Evolutionary conservation across 2,113 vertebrate species (phyloP), one percentile per base, ranked within the genome.

Genomic region (Sterrhoptilus dennistouni): DNA sequence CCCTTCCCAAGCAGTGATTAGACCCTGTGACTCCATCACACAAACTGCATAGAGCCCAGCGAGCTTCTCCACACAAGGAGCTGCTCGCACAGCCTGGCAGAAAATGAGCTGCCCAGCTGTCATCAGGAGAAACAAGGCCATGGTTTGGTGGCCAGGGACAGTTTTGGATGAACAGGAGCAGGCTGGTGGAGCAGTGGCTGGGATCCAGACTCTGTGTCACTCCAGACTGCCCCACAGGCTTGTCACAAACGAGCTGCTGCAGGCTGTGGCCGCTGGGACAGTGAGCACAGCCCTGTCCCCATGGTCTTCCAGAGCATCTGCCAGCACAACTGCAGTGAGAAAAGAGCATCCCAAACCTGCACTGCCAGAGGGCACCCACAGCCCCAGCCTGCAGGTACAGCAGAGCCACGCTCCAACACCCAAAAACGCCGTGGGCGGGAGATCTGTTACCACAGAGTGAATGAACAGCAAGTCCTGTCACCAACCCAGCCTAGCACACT

Each of bases 161-260:
- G 36, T 12, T 40, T 6, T 1, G 21, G 57, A 35, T 10, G 31
- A 42, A 21, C 1, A 63, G 69, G 38, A 84, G 36, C 7, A 12
- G 49, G 27, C 49, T 86, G 71, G 25, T 20, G 6, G 50, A 36
- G 57, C 3, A 19, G 38, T 42, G 80, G 50, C 69, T 61, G 4
- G 2, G 31, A 70, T 71, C 74, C 82, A 61, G 50, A 29, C 23
- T 1, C 44, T 1, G 3, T 5, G 64, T 54, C 93, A 19, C 45
- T 4, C 13, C 64, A 14, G 45, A 38, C 8, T 6, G 1, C 13
- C 38, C 75, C 0, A 0, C 66, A 42, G 52, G 56, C 87, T 57
- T 3, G 0, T 64, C 77, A 78, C 7, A n/a, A 80, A 27, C 1
- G 33, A 88, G 86, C 60, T 64, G 91, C 82, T 40, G 27, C 45